Conservation (phyloP, 2,797 vertebrate genomes). For the Schizopygopsis malacanthus region DNA sequence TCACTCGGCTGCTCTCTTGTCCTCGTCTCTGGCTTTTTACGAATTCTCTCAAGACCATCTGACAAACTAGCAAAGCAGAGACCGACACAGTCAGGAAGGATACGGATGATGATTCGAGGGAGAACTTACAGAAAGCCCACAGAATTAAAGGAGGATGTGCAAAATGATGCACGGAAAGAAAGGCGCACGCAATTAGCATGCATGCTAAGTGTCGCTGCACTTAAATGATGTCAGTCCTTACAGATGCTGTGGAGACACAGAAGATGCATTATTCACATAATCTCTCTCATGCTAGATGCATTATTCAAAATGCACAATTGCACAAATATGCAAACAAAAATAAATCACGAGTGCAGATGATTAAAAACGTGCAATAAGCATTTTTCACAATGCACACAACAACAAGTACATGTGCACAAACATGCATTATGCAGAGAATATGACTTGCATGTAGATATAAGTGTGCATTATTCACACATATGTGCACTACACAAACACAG, state of each 20-base stretch:
- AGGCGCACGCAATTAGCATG: background rate
- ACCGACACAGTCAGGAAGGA: constrained; percentile 29
- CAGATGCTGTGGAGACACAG: background rate
- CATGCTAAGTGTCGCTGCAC: background rate
- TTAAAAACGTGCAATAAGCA: constrained; percentile 18
- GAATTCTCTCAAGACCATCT: constrained; percentile 61
- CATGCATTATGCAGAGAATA: background rate
- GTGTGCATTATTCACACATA: background rate
- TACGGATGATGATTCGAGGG: constrained; percentile 45
- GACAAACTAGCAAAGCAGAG: constrained; percentile 40
- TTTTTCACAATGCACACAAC: background rate
- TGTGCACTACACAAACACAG: background rate
- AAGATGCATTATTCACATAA: constrained; percentile 50
- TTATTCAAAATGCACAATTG: constrained; percentile 28
- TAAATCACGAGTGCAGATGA: background rate
- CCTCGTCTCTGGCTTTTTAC: constrained; percentile 48
- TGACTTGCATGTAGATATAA: background rate
- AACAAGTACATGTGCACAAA: background rate
- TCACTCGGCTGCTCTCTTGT: constrained; percentile 65
- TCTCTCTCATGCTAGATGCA: constrained; percentile 60
- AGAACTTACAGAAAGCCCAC: constrained; percentile 2
- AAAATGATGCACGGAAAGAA: constrained; percentile 10
- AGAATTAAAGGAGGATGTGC: background rate
- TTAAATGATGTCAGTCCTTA: background rate
- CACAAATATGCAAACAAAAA: constrained; percentile 26